Evolutionary conservation across 2,888 invertebrate genomes (phyloP).

Genomic region (Trichopria drosophilae): DNA sequence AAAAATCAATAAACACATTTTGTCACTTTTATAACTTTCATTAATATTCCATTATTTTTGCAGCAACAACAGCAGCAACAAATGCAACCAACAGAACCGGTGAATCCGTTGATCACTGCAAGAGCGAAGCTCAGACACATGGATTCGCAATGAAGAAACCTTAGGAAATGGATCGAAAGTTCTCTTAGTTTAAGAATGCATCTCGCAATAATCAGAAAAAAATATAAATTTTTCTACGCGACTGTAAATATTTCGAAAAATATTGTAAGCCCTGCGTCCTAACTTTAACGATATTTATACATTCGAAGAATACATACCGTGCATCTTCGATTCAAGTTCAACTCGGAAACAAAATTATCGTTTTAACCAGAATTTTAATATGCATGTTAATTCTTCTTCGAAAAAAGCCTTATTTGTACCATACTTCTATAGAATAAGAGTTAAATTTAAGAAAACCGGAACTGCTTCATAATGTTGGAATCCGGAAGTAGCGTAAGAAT

Average conservation of each 20-base stretch:
- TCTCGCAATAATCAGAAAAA: constrained; percentile 19
- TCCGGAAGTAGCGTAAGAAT: too few species aligned
- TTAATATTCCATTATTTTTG: constrained; percentile 22
- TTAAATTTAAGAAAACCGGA: too few species aligned
- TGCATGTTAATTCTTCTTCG: constrained; percentile 18
- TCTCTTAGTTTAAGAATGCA: constrained; percentile 12
- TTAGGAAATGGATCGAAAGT: constrained; percentile 6
- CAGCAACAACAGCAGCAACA: constrained; percentile 53
- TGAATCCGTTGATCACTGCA: constrained; percentile 52
- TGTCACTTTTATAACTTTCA: too few species aligned
- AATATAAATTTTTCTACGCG: constrained; percentile 13
- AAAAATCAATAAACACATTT: too few species aligned
- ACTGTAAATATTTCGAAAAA: constrained; percentile 34
- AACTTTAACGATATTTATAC: constrained; percentile 5
- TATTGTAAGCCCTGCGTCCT: constrained; percentile 25
- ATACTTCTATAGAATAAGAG: too few species aligned
- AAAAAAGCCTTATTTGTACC: constrained; percentile 34
- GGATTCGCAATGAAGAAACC: constrained; percentile 50
- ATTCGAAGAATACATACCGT: background rate
- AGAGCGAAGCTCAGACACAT: constrained; percentile 54
- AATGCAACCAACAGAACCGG: constrained; percentile 45
- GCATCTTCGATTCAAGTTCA: too few species aligned
- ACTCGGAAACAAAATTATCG: too few species aligned
- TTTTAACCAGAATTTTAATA: too few species aligned
- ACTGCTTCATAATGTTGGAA: too few species aligned